Conservation (phyloP, 2,888 invertebrate species). For the Eupithecia inturbata region DNA sequence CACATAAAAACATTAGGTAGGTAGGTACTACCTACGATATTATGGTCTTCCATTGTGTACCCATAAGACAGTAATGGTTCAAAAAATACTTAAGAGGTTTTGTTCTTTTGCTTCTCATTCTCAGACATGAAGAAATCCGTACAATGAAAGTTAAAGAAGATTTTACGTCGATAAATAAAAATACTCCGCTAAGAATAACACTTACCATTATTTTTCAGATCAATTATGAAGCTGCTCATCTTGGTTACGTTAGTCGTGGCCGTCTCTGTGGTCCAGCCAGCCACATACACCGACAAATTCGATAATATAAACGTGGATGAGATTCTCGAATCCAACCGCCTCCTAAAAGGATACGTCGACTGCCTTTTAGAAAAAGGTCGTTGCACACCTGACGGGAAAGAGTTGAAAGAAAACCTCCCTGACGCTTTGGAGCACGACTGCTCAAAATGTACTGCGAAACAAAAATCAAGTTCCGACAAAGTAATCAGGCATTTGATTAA, state of each 20-base stretch:
- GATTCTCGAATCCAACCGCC: conserved; percentile 86
- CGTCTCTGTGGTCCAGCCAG: conserved; percentile 69
- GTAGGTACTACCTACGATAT: not conserved
- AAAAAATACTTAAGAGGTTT: not conserved
- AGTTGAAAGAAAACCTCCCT: conserved; percentile 85
- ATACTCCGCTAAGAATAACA: not conserved
- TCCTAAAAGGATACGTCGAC: conserved; percentile 87
- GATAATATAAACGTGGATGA: conserved; percentile 88
- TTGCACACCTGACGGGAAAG: conserved; percentile 88
- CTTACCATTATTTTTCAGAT: conserved; percentile 51
- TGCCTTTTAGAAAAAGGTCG: conserved; percentile 86
- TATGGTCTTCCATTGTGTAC: conserved; percentile 3
- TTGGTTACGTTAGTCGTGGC: conserved; percentile 67
- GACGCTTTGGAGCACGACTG: conserved; percentile 89
- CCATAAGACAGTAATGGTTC: not conserved
- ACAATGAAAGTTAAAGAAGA: not conserved
- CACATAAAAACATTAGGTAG: not conserved
- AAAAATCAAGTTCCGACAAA: conserved; percentile 83
- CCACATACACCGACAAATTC: conserved; percentile 86
- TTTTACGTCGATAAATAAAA: not conserved
- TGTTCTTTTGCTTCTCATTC: not conserved
- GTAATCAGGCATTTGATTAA: conserved; percentile 88
- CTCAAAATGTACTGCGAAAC: conserved; percentile 87
- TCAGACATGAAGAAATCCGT: not conserved
- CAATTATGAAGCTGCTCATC: conserved; percentile 73